phyloP scores from a whole-genome alignment of 2,113 vertebrate species.

The Oenanthe melanoleuca region DNA sequence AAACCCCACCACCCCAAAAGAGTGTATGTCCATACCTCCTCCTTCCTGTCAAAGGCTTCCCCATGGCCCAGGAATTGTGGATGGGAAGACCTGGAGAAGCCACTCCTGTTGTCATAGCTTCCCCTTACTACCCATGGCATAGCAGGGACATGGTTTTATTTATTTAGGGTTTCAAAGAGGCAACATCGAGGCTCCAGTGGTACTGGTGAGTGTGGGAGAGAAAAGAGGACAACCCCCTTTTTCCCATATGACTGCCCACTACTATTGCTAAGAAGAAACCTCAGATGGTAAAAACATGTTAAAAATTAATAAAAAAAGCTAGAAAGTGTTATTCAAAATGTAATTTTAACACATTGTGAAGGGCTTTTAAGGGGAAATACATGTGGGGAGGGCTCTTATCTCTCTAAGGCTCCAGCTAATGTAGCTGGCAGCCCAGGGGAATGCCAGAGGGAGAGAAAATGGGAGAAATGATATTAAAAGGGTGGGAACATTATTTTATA shows the following conservation, averaged over 20 bases:
- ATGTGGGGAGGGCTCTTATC: conserved; percentile 32
- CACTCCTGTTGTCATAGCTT: background rate
- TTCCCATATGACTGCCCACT: background rate
- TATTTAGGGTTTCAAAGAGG: background rate
- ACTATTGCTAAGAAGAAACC: background rate
- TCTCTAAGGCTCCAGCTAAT: conserved; percentile 45
- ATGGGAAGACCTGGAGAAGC: background rate
- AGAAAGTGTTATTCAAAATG: conserved; percentile 55
- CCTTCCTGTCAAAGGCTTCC: background rate
- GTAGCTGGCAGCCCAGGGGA: conserved; percentile 48
- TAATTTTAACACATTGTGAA: conserved; percentile 64
- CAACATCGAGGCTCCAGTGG: background rate
- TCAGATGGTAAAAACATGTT: conserved; percentile 20
- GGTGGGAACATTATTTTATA: conserved; percentile 43
- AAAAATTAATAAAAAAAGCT: conserved; percentile 60
- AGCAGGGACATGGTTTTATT: background rate
- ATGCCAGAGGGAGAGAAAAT: conserved; percentile 38
- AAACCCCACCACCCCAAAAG: background rate
- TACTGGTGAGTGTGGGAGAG: background rate
- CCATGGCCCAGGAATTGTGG: fast-evolving
- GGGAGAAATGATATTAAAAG: conserved; percentile 61
- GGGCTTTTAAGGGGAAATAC: conserved; percentile 51
- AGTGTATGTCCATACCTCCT: background rate
- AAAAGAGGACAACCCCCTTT: background rate
- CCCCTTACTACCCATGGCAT: background rate